Base-by-base conservation (phyloP, 2,797 vertebrate species). In the Rhinogobio ventralis region DNA sequence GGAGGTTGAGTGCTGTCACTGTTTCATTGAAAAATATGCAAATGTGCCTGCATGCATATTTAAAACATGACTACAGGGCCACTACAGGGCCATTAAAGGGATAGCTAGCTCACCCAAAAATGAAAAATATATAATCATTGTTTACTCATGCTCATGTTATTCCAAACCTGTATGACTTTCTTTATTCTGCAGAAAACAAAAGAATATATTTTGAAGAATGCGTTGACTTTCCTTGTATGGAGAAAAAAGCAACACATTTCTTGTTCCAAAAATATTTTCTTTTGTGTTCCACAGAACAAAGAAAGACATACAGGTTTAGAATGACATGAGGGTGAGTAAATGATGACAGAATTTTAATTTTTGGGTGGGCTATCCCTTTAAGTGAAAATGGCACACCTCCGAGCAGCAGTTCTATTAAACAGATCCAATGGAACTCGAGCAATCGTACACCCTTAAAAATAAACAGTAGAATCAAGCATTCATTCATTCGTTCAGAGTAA, bases 11-110 rank as follows among this genome's bases (percentile, higher is more conserved):
- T 72, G 87, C 88, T 85, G 87, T 88, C 86, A 89, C 79, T 17
- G 87, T 89, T 91, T 87, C 88, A 87, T 87, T 81, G 79, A 80
- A 74, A 78, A 81, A 86, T 86, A 90, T 85, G 79, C 51, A 89
- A 75, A 87, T 88, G 83, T 81, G 42, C 49, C 83, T 79, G 60
- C 62, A 81, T 82, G 73, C 77, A 88, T 85, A 75, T 82, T 83
- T 68, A 87, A 64, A 79, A 78, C 68, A 53, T 45, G 66, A 87
- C 79, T 77, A 42, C 64, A 51, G 19, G 62, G 25, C 28, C 66
- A 87, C 79, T 77, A 42, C 64, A 51, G 19, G 62, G 25, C 28
- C 66, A 81, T 62, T 73, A 55, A 66, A 66, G 25, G 7, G 19
- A 74, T n/a, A 62, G 15, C 71, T n/a, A 62, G 15, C 62, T 39